Evolutionary conservation across 2,797 vertebrate species (phyloP).

Genomic region (Geotrypetes seraphini): DNA sequence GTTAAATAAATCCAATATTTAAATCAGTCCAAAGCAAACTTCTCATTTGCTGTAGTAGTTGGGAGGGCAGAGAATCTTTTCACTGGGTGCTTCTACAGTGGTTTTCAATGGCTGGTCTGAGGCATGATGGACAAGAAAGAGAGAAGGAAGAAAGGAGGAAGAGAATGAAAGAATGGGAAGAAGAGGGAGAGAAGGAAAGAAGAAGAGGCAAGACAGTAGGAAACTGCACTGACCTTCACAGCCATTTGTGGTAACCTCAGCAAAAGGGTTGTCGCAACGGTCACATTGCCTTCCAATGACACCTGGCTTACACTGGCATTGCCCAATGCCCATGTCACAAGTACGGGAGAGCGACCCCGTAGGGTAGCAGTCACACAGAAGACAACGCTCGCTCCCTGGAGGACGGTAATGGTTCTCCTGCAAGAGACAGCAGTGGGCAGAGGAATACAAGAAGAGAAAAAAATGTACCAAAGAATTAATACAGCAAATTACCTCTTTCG

Average conservation of each 20-base stretch:
- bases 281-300: conserved; percentile 91
- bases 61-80: no score
- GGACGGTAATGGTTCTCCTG: conserved; percentile 89
- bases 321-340: conserved; percentile 72
- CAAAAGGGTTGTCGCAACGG: conserved; percentile 90
- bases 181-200: not conserved
- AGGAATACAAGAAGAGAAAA: not conserved
- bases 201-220: no score
- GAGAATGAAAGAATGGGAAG: not conserved
- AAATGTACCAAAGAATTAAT: not conserved
- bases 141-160: not conserved
- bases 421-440: not conserved
- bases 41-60: no score
- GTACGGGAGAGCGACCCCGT: conserved; percentile 80
- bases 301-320: conserved; percentile 84
- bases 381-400: conserved; percentile 55
- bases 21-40: no score
- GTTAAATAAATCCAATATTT: no score
- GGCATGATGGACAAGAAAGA: no score
- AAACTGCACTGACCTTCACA: conserved; percentile 81
- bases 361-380: conserved; percentile 85
- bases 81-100: no score
- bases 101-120: no score
- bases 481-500: not conserved
- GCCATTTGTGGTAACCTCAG: conserved; percentile 81